Percentiles rank a stretch among this genome's conserved stretches.
These are phyloP conservation scores for Syngnathus typhle DNA, from an alignment of 2,113 vertebrate species.

Conservation along the genomic window DNA sequence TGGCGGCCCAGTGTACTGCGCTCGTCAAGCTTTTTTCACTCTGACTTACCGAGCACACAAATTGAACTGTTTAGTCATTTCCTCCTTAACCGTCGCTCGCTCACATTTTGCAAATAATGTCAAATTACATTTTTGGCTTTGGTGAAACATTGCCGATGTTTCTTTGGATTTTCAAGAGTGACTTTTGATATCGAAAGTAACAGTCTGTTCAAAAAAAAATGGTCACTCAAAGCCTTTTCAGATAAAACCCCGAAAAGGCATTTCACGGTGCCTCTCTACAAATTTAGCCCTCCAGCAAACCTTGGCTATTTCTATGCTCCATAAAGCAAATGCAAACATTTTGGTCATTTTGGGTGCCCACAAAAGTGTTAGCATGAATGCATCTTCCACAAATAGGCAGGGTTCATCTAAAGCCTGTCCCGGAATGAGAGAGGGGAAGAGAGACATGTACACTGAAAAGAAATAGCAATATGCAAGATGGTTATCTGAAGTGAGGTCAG, in stretches of 20 bases:
- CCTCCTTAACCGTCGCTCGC: conserved; percentile 44
- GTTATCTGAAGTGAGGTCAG: conserved; percentile 75
- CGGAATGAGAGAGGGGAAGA: conserved; percentile 33
- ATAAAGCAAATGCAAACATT: conserved; percentile 54
- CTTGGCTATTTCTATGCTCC: conserved; percentile 47
- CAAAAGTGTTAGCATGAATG: conserved; percentile 47
- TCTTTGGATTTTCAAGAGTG: background rate
- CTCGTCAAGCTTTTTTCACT: conserved; percentile 60
- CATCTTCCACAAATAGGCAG: conserved; percentile 31
- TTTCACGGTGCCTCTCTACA: conserved; percentile 13
- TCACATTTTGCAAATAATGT: conserved; percentile 33
- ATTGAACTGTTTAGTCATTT: conserved; percentile 65
- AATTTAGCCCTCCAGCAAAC: conserved; percentile 23
- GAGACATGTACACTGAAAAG: conserved; percentile 30
- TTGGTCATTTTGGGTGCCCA: conserved; percentile 43
- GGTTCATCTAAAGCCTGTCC: conserved; percentile 45
- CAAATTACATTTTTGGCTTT: conserved; percentile 32
- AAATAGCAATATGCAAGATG: conserved; percentile 54
- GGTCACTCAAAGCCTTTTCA: conserved; percentile 18
- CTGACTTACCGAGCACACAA: conserved; percentile 56
- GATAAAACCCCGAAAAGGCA: conserved; percentile 27
- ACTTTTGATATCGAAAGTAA: conserved; percentile 14
- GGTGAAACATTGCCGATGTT: conserved; percentile 27
- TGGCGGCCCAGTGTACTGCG: conserved; percentile 64
- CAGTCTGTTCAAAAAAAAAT: conserved; percentile 6